phyloP scores from a whole-genome alignment of 2,113 vertebrate genomes.

The Holacanthus passer region DNA sequence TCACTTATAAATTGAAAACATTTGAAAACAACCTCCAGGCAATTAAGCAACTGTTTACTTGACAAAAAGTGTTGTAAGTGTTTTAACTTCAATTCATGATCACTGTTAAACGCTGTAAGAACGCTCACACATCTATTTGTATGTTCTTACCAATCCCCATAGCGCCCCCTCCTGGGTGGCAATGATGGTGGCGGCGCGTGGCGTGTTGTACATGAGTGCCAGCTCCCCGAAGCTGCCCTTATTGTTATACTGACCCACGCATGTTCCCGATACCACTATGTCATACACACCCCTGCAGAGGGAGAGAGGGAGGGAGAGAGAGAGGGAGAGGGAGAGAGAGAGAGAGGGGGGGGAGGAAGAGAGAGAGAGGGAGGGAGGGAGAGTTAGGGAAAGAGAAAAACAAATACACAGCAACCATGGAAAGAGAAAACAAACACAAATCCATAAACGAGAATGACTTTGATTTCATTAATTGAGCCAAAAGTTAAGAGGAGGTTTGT shows the following conservation, averaged over 20 bases:
- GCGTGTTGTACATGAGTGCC: conserved; percentile 99
- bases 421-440: not conserved
- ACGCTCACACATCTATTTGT: not conserved
- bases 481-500: not conserved
- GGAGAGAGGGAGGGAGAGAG: conserved; percentile 9
- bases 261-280: conserved; percentile 90
- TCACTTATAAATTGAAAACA: too few relatives aligned
- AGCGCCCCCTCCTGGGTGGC: conserved; percentile 94
- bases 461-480: not conserved
- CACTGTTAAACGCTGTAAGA: not conserved
- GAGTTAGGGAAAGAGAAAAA: conserved; percentile 59
- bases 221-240: conserved; percentile 98
- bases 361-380: conserved; percentile 10
- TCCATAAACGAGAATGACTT: not conserved
- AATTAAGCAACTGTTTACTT: not conserved
- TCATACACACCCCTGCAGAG: conserved; percentile 92
- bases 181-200: conserved; percentile 95
- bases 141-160: conserved; percentile 94
- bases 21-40: not conserved
- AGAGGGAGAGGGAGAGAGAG: conserved; percentile 36
- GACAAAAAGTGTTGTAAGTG: not conserved
- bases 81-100: not conserved
- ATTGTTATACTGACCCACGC: conserved; percentile 95
- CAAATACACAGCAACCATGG: not conserved
- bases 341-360: conserved; percentile 55